Base-by-base conservation (phyloP, 1,140 invertebrate genomes). In the Pseudomyrmex gracilis region DNA sequence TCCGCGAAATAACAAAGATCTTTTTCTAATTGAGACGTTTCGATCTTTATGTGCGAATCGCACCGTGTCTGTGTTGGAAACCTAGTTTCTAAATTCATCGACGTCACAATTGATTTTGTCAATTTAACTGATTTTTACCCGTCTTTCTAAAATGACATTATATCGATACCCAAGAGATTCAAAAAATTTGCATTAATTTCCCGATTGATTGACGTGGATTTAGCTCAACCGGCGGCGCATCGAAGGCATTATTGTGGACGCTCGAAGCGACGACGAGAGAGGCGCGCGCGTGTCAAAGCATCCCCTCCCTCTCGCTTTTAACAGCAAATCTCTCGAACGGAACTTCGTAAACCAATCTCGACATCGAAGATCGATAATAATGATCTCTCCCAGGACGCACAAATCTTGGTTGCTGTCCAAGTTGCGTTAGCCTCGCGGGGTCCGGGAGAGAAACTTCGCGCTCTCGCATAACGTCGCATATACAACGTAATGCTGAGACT, bases 351-450 rank as follows among this genome's bases (percentile, higher is more conserved):
- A 78, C 76, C 67, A 70, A 78, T 57, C 76, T 66, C 76, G 76
- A 78, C 76, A 78, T 78, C 63, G 76, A 78, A 78, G 76, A 78
- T 78, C 76, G 76, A 78, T 78, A 78, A 78, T 78, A 78, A 78
- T 78, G 76, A 78, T 78, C 76, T 78, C 76, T 78, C 76, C 51
- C 76, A 78, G 76, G 64, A 78, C 76, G 76, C 64, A 78, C 76
- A 78, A 78, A 78, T 78, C 76, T 78, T 78, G 64, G 76, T 78
- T 47, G 63, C 64, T 78, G 76, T 78, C 76, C 76, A 78, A 78
- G 64, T 78, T 70, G 53, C 76, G 76, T 70, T 70, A 47, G 76
- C 49, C 64, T 34, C 34, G 45, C 73, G 34, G 24, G 49, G 17
- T 61, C 73, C 13, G 17, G 17, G 53, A 57, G 58, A 24, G 64